Percentiles rank a stretch among this genome's conserved stretches.
phyloP scores from a whole-genome alignment of 1,140 invertebrate species.

The Galendromus occidentalis region DNA sequence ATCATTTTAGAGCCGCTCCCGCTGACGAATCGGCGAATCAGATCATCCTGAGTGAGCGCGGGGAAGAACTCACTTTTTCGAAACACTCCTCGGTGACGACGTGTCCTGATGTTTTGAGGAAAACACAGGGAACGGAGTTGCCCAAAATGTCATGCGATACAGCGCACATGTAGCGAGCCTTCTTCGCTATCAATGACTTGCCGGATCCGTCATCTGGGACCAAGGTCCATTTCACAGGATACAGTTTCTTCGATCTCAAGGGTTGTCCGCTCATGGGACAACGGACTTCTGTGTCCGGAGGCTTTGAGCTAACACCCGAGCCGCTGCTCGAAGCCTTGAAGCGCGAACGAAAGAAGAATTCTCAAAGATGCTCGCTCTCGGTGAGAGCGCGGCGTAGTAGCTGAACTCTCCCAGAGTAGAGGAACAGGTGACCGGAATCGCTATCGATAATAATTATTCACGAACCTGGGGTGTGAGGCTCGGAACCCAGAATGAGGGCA shows the following conservation, averaged over 20 bases:
- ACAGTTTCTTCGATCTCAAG: conserved; percentile 75
- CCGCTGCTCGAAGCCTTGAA: neutral
- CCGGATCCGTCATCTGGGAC: conserved; percentile 48
- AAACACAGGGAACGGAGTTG: conserved; percentile 79
- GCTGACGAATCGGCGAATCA: too few relatives aligned
- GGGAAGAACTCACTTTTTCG: conserved; percentile 41
- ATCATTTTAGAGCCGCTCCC: too few relatives aligned
- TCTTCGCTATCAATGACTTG: conserved; percentile 29
- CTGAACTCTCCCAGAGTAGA: too few relatives aligned
- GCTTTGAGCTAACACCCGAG: conserved; percentile 11
- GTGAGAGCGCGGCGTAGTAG: too few relatives aligned
- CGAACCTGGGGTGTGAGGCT: conserved; percentile 71
- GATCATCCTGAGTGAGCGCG: neutral
- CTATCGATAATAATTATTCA: too few relatives aligned
- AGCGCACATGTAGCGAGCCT: conserved; percentile 75
- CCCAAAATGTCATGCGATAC: conserved; percentile 86
- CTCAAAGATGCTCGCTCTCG: neutral
- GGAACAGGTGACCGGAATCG: too few relatives aligned
- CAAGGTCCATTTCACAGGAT: conserved; percentile 77
- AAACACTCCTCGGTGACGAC: conserved; percentile 90
- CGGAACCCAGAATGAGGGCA: conserved; percentile 96
- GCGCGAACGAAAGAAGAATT: neutral
- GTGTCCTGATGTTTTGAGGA: conserved; percentile 77
- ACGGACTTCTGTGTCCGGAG: conserved; percentile 55
- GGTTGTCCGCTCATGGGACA: conserved; percentile 81